phyloP scores from a whole-genome alignment of 1,140 invertebrate species.

The Drosophila busckii region DNA sequence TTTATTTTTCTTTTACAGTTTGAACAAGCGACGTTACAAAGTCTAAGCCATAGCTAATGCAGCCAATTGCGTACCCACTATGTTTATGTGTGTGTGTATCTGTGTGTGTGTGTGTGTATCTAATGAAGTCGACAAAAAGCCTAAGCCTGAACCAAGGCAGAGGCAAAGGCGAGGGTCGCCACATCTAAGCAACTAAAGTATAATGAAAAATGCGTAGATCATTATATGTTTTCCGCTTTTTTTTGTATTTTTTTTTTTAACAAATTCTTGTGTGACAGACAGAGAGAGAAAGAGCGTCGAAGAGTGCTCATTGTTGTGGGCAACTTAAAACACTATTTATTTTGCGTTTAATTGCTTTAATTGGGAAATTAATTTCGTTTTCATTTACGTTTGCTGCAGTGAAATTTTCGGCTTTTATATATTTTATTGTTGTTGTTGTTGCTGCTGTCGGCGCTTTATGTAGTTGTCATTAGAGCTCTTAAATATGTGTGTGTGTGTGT shows the following conservation, averaged over 20 bases:
- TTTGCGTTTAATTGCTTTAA: slow-evolving; percentile 72
- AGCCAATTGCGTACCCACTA: too few relatives aligned
- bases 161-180: slow-evolving; percentile 1
- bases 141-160: slow-evolving; percentile 15
- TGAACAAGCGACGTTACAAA: too few relatives aligned
- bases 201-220: slow-evolving; percentile 68
- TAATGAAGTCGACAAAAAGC: slow-evolving; percentile 23
- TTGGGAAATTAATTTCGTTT: slow-evolving; percentile 73
- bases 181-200: slow-evolving; percentile 17
- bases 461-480: too few relatives aligned
- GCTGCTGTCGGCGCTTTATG: slow-evolving; percentile 8
- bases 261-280: slow-evolving; percentile 23
- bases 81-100: neutral
- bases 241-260: slow-evolving; percentile 14
- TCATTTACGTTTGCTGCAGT: slow-evolving; percentile 64
- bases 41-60: too few relatives aligned
- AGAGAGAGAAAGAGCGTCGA: neutral
- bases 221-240: slow-evolving; percentile 47
- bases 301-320: slow-evolving; percentile 16
- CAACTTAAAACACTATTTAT: slow-evolving; percentile 60
- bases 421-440: too few relatives aligned
- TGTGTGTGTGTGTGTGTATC: neutral
- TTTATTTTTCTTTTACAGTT: too few relatives aligned
- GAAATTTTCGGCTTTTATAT: slow-evolving; percentile 57
- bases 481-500: too few relatives aligned